A percentile compares a stretch with the other conserved stretches of the same genome.
These are phyloP conservation scores for Bellardia pandia DNA, from an alignment of 2,888 invertebrate species.

Conservation along the genomic window DNA sequence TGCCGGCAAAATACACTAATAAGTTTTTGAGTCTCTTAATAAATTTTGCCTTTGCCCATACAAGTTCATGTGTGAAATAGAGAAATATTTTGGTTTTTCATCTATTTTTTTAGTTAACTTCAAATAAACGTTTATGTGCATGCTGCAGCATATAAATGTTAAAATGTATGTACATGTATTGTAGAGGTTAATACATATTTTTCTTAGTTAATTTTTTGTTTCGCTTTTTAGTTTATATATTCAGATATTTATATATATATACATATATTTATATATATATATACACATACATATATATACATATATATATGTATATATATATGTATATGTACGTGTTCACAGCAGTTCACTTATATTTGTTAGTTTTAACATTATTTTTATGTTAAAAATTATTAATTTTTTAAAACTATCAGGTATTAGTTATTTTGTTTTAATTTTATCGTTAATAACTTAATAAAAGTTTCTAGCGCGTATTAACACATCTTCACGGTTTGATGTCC, in stretches of 20 bases:
- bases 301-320: neutral
- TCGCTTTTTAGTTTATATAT: too few species aligned
- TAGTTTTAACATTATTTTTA: neutral
- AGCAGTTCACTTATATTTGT: conserved; percentile 27
- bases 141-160: neutral
- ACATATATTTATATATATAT: too few species aligned
- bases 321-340: neutral
- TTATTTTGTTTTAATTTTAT: conserved; percentile 21
- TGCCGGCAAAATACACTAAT: conserved; percentile 51
- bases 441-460: conserved; percentile 9
- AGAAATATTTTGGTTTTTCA: too few species aligned
- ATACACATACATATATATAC: too few species aligned
- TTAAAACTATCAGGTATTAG: neutral
- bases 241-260: too few species aligned
- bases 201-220: too few species aligned
- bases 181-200: too few species aligned
- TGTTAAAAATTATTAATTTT: neutral
- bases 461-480: conserved; percentile 73
- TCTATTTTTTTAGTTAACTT: too few species aligned
- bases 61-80: too few species aligned
- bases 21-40: neutral
- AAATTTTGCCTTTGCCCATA: too few species aligned
- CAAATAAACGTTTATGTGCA: neutral
- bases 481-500: conserved; percentile 82
- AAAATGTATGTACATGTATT: neutral